Evolutionary conservation across 2,797 vertebrate genomes (phyloP), one percentile per base, ranked within the genome.

Genomic region (Aeoliscus strigatus): DNA sequence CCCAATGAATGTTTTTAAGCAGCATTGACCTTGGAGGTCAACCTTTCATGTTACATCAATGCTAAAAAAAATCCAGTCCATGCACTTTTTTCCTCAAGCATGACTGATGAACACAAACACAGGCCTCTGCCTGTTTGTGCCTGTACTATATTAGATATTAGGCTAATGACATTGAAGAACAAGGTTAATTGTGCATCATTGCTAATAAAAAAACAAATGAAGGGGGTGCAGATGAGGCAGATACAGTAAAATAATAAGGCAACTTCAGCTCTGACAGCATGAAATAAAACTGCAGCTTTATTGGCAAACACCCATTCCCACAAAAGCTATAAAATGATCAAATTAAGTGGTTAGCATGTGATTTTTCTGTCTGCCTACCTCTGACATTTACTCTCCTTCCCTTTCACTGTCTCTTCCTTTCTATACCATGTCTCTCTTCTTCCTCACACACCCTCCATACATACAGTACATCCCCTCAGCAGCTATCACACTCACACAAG

Each of bases 401-500:
- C 12, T 26, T 2, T 49, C 6, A 37, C 4, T 34, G 16, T 27
- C 15, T 37, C 27, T 4, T 3, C 14, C 23, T n/a, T 9, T 39
- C 13, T 16, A 26, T 51, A 25, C 14, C 24, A 43, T n/a, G n/a
- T n/a, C n/a, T n/a, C n/a, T n/a, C n/a, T n/a, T n/a, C n/a, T n/a
- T n/a, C n/a, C n/a, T n/a, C 27, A 47, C 56, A 63, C 55, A 35
- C 27, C 39, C 47, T 33, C 43, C 60, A 60, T 63, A 54, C 48
- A 69, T 46, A 34, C 35, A 68, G 67, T 46, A 34, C 35, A 68
- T 49, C 35, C 14, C 14, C 41, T 64, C 65, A 71, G 58, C 62
- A 60, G 63, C 68, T 62, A 75, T 70, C 68, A 79, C 70, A 66
- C 66, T 77, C 77, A 83, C 81, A 80, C 80, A 73, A 80, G 65